Base-by-base conservation (phyloP, 2,113 vertebrate species). In the Taxidea taxus region DNA sequence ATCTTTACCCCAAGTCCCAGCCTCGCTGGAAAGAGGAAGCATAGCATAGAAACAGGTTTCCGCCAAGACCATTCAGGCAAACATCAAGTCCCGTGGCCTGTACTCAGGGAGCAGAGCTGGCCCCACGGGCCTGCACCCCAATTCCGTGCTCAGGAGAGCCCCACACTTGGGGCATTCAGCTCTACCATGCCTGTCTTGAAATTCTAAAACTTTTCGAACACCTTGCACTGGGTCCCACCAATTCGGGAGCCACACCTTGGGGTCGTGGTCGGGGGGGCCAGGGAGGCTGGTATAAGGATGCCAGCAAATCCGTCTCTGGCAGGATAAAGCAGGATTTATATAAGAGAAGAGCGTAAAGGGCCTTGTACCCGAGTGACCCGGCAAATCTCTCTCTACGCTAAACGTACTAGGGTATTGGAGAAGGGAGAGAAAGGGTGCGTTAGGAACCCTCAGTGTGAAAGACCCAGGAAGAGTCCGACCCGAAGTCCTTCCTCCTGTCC, bases 381-480 rank as follows among this genome's bases (percentile, higher is more conserved):
- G 11, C 4, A 3, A 7, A 29, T 15, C 42, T 12, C 58, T n/a
- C 51, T 39, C 31, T 82, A 62, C 47, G 27, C 3, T 39, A 51
- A 39, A 42, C 9, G 2, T 6, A 9, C 42, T 0, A 0, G 6
- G 25, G 7, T 4, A 9, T 16, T 4, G 3, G 29, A 49, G 16
- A 2, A 37, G 25, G 31, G 18, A 83, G 31, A 44, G 1, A 16
- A n/a, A 7, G 27, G 44, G 1, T 5, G 4, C 39, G 1, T 58
- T 3, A 2, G 4, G 37, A 25, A 72, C 11, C 8, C 6, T n/a
- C 14, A 10, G 34, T 49, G 68, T 4, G 13, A 7, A 21, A 75
- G 39, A 84, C 23, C 15, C 42, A 49, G 47, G 64, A 31, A 39
- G 42, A 51, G 75, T 12, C 16, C 3, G 23, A 44, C 29, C 23